These are phyloP conservation scores for Eubasilissa regina DNA, from an alignment of 1,140 invertebrate genomes.

Conservation along the genomic window DNA sequence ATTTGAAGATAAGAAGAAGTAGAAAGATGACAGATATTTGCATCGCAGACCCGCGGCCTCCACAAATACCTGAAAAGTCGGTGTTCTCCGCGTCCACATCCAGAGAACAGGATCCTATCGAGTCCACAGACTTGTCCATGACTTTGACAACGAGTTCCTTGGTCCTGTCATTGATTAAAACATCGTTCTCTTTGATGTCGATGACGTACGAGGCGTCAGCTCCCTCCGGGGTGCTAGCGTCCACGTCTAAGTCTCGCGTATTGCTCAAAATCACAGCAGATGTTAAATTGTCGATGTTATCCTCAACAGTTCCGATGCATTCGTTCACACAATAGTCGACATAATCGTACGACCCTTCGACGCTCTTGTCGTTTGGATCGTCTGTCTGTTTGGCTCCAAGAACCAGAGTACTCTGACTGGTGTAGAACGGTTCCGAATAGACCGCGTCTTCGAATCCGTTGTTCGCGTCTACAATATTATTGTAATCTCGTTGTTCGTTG, in stretches of 20 bases:
- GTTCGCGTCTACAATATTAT: background rate
- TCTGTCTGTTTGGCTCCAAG: constrained; percentile 20
- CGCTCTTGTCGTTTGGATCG: background rate
- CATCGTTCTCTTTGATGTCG: constrained; percentile 67
- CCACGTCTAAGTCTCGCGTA: background rate
- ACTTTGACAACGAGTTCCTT: constrained; percentile 70
- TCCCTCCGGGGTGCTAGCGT: background rate
- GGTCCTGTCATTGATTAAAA: constrained; percentile 64
- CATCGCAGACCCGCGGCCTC: constrained; percentile 44
- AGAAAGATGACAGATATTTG: constrained; percentile 22
- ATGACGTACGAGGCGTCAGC: constrained; percentile 64
- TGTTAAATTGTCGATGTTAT: background rate
- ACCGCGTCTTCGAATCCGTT: constrained; percentile 32
- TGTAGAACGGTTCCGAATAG: constrained; percentile 54
- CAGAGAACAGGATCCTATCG: constrained; percentile 86
- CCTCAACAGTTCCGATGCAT: constrained; percentile 18
- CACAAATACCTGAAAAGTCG: constrained; percentile 82
- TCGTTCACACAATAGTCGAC: background rate
- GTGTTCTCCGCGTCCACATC: constrained; percentile 85
- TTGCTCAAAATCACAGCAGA: background rate
- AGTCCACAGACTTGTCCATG: constrained; percentile 81
- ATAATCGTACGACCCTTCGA: background rate
- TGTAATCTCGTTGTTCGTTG: background rate
- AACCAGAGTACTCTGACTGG: constrained; percentile 43
- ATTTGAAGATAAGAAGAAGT: constrained; percentile 24